Base-by-base conservation (phyloP, 53 echinoderm and acorn worm genomes). In the Mesocentrotus franciscanus region DNA sequence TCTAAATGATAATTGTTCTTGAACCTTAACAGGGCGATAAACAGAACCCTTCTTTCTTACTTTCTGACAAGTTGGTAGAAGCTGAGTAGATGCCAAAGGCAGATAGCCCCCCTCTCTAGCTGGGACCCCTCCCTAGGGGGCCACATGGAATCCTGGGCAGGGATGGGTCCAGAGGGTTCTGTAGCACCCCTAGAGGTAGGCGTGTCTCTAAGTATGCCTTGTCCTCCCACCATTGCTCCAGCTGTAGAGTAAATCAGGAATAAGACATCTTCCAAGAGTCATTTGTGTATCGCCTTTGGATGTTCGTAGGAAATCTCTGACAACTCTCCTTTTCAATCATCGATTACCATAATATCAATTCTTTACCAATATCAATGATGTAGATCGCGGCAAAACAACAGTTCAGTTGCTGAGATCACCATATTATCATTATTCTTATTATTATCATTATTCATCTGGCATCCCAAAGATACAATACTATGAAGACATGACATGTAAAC, bases 211-310 rank as follows among this genome's bases (percentile, higher is more conserved):
- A 92, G 92, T 99, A 99, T 35, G 97, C 97, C 22, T 95, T 76
- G 36, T 99, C 97, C 89, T 97, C 96, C 97, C 98, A 98, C 98
- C 98, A 98, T 33, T 96, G 90, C 93, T 97, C 97, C 24, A 99
- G 49, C 99, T 98, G 94, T 17, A 61, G 26, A 20, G 26, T 10
- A 60, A 57, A 90, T 58, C n/a, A 60, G 16, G 1, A 12, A 29
- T 27, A 79, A 79, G 79, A 79, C 14, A 79, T 79, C 16, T 24
- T 79, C 35, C 14, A 29, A 30, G 14, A 30, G 8, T 79, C 30
- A 30, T 79, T 71, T 71, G 20, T 7, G 1, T 6, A 24, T 71
- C 72, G 2, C 16, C 22, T 27, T 79, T 27, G 79, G 79, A 35
- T 30, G 14, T 35, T 79, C 3, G 30, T 15, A 35, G 35, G 30